Base-by-base conservation (phyloP, 2,888 invertebrate genomes). In the Ischnus inquisitorius region DNA sequence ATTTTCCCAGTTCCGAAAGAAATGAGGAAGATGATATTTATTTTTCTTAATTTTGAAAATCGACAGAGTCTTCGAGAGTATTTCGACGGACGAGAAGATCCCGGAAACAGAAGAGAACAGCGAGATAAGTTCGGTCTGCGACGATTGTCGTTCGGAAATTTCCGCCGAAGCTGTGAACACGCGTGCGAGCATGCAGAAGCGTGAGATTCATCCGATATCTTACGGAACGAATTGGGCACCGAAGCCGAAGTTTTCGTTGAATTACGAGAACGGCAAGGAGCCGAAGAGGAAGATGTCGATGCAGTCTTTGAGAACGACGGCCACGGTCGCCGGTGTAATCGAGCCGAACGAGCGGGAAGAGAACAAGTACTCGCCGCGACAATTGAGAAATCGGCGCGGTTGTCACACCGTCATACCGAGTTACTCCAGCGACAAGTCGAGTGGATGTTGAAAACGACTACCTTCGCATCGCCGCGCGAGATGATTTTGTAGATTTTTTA, bases 181-280 rank as follows among this genome's bases (percentile, higher is more conserved):
- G 8, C 75, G 34, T 3, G 14, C 41, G 0, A 77, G 68, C 22
- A 71, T 43, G 8, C 54, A 68, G 34, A 84, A 81, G 16, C 72
- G 82, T 0, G 88, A 89, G 3, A 71, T 90, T 8, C 88, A 83
- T 34, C 89, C 91, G 3, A 87, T 91, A 3, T 88, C 89, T 0
- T 89, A 91, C 43, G 91, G 91, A 1, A 91, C 90, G 0, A 89
- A 91, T 51, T 91, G 91, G 92, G 80, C 71, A 14, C 89, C 89
- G 5, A 86, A 84, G 14, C 88, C 91, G 10, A 87, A 82, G 51
- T 91, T 89, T 65, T 76, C 87, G 2, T 39, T 51, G 16, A 54
- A 68, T 34, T 22, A 64, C 48, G 67, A 71, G 0, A 82, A 64
- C 51, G 85, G 34, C 16, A 85, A 88, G 19, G 88, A 89, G 0